Conservation (phyloP, 2,888 invertebrate species). For the Nemoura dubitans region DNA sequence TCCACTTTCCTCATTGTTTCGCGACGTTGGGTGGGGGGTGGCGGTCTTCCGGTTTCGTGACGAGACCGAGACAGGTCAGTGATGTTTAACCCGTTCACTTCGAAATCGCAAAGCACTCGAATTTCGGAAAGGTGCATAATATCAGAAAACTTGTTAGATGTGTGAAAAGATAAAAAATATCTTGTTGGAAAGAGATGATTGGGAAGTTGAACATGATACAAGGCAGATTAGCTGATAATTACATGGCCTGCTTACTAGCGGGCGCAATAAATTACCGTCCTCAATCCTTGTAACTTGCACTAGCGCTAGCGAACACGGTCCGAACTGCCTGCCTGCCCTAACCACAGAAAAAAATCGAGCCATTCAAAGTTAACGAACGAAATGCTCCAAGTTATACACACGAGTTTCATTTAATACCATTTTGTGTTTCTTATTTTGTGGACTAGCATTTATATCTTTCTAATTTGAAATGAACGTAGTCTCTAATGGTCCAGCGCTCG, state of each 20-base stretch:
- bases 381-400: not conserved
- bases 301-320: not conserved
- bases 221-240: constrained; percentile 1
- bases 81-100: no score
- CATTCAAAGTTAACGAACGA: not conserved
- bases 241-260: not conserved
- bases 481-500: not conserved
- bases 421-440: not conserved
- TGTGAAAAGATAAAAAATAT: not conserved
- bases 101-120: not conserved
- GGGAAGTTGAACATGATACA: not conserved
- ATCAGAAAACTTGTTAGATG: not conserved
- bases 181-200: not conserved
- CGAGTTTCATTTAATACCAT: not conserved
- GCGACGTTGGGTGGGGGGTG: no score
- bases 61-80: no score
- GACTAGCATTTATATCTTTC: not conserved
- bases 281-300: not conserved
- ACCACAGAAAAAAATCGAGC: not conserved
- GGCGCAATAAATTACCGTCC: not conserved
- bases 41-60: no score
- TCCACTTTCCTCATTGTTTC: no score
- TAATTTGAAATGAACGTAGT: not conserved
- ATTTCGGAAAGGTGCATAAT: not conserved
- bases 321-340: not conserved